Conservation (phyloP, 2,888 invertebrate species). For the Bruchidius siliquastri region DNA sequence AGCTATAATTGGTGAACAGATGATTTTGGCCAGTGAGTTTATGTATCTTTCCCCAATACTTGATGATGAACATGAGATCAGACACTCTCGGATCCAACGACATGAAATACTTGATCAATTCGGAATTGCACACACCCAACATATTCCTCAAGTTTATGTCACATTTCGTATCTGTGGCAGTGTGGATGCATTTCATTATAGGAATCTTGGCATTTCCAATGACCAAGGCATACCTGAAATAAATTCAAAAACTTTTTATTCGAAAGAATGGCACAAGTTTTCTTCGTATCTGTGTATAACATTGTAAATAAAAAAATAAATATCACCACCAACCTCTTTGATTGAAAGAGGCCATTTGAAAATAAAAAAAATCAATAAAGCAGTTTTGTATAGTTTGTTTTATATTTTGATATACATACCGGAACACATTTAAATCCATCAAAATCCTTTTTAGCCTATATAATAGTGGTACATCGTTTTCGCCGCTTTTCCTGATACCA, state of each 20-base stretch:
- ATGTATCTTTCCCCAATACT: constrained; percentile 68
- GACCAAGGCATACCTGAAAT: constrained; percentile 56
- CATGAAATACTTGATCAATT: constrained; percentile 59
- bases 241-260: background rate
- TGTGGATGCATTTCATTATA: constrained; percentile 68
- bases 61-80: constrained; percentile 59
- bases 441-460: constrained; percentile 19
- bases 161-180: constrained; percentile 57
- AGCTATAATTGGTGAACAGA: constrained; percentile 64
- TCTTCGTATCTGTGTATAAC: no score
- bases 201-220: constrained; percentile 73
- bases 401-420: background rate
- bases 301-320: no score
- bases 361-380: no score
- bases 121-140: constrained; percentile 65
- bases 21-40: constrained; percentile 53
- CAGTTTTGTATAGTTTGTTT: constrained; percentile 8
- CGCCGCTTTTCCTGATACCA: constrained; percentile 40
- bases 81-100: constrained; percentile 56
- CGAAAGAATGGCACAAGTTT: no score
- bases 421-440: background rate
- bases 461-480: constrained; percentile 25
- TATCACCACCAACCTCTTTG: no score
- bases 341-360: no score
- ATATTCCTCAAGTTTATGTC: constrained; percentile 71